These are phyloP conservation scores for Corythornis cristatus DNA, from an alignment of 2,113 vertebrate species.

Conservation along the genomic window DNA sequence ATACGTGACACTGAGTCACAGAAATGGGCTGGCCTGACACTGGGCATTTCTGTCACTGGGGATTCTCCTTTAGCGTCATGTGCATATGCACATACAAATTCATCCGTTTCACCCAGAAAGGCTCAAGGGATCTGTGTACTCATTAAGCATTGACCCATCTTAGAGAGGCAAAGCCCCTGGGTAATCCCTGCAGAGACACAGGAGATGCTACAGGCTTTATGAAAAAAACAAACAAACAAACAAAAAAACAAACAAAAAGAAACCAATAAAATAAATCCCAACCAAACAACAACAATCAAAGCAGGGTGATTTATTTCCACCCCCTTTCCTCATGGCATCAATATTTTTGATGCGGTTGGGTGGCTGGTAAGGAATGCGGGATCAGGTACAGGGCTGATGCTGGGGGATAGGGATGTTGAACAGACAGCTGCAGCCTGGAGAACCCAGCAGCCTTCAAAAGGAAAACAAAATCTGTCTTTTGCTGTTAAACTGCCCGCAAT, in stretches of 20 bases:
- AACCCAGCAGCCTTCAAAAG: fast-evolving
- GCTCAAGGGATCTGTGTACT: not conserved
- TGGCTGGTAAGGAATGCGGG: not conserved
- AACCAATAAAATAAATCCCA: not conserved
- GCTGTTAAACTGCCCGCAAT: not conserved
- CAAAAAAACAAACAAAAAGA: too few species aligned
- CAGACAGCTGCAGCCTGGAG: not conserved
- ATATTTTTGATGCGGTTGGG: not conserved
- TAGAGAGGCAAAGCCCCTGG: not conserved
- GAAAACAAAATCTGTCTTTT: conserved; percentile 9
- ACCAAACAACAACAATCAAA: not conserved
- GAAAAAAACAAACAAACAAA: not conserved
- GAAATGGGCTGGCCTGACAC: not conserved
- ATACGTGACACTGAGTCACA: not conserved
- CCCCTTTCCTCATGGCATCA: not conserved
- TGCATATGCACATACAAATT: not conserved
- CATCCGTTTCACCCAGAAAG: not conserved
- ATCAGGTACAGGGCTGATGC: not conserved
- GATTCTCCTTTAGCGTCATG: not conserved
- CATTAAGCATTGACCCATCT: not conserved
- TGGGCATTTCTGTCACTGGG: not conserved
- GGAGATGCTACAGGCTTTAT: not conserved
- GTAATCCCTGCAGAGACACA: not conserved
- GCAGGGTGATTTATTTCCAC: not conserved
- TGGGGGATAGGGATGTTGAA: not conserved